Percentiles rank a stretch among this genome's conserved stretches.
Conservation (phyloP, 2,113 vertebrate species). For the Nipponia nippon region DNA sequence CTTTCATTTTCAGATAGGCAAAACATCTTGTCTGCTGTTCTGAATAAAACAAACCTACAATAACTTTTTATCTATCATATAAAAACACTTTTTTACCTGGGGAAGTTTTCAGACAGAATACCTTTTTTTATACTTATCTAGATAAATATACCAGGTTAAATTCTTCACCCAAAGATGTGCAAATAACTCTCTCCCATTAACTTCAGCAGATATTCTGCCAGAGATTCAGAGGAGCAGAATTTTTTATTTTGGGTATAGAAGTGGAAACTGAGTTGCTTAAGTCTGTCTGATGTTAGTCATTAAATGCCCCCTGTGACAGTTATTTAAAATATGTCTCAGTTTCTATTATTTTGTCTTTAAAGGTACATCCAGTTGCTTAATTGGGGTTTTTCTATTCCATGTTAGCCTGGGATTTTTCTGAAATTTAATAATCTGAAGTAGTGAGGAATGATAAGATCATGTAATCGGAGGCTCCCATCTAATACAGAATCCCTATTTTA, state of each 20-base stretch:
- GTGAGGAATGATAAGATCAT: neutral
- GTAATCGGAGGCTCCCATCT: neutral
- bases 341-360: neutral
- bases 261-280: neutral
- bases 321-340: neutral
- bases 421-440: neutral
- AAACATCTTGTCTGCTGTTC: constrained; percentile 55
- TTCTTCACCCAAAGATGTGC: neutral
- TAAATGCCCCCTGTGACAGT: neutral
- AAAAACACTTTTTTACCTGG: neutral
- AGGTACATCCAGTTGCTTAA: neutral
- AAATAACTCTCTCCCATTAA: neutral
- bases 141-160: neutral
- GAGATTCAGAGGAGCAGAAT: neutral
- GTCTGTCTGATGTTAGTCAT: neutral
- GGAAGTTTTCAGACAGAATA: constrained; percentile 2
- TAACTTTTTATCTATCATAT: neutral
- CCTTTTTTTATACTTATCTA: neutral
- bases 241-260: neutral
- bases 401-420: neutral
- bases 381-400: neutral
- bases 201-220: neutral
- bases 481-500: neutral
- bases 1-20: constrained; percentile 37
- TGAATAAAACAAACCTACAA: constrained; percentile 39